Percentiles rank a stretch among this genome's conserved stretches.
Evolutionary conservation across 2,888 invertebrate genomes (phyloP).

Genomic region (Tanypteryx hageni): DNA sequence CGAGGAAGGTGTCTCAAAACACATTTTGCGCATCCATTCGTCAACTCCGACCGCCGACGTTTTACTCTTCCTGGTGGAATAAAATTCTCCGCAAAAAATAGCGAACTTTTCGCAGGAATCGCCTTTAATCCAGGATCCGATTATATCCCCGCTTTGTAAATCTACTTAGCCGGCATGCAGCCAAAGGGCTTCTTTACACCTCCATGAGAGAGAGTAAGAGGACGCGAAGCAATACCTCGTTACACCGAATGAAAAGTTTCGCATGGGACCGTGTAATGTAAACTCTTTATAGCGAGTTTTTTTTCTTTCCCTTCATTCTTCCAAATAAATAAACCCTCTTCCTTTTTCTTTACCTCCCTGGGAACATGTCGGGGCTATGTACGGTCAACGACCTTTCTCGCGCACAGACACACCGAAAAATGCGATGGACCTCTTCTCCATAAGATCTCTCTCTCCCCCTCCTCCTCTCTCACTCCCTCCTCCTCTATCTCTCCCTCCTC

Average conservation of each 20-base stretch:
- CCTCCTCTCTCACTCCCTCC: neutral
- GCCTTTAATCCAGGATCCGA: no score
- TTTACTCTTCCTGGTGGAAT: neutral
- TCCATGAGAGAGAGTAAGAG: no score
- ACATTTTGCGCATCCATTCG: conserved; percentile 7
- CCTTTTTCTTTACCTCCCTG: conserved; percentile 15
- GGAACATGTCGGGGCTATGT: conserved; percentile 48
- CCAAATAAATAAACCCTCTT: conserved; percentile 10
- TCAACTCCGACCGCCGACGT: neutral
- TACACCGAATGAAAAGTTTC: neutral
- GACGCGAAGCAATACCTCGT: no score
- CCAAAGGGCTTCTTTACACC: no score
- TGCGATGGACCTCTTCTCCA: neutral
- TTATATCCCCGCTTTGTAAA: no score
- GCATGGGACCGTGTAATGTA: neutral
- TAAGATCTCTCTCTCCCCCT: neutral
- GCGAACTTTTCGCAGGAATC: no score
- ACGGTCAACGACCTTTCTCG: conserved; percentile 51
- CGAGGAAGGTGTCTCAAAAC: neutral
- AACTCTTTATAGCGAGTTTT: neutral
- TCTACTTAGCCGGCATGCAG: no score
- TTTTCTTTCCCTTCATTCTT: neutral
- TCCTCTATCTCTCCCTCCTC: neutral
- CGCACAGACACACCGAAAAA: neutral
- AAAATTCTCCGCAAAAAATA: neutral